These are phyloP conservation scores for Andrena praecox DNA, from an alignment of 2,888 invertebrate species.

Conservation along the genomic window DNA sequence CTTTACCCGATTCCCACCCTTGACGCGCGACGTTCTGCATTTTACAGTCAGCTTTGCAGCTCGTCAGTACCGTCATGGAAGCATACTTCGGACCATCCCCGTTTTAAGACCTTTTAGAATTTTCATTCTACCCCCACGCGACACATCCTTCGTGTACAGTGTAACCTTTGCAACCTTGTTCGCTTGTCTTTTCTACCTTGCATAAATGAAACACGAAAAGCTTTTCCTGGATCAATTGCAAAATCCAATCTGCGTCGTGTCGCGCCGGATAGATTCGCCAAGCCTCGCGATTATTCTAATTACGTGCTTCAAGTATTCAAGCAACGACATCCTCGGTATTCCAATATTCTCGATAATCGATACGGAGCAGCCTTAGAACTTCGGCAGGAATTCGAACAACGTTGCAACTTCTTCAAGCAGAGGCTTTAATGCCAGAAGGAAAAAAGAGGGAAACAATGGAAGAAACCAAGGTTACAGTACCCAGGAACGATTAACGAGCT, in stretches of 20 bases:
- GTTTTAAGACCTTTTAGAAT: too few relatives aligned
- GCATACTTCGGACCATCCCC: too few relatives aligned
- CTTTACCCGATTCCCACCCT: conserved; percentile 9
- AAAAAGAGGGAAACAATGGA: background rate
- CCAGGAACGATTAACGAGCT: background rate
- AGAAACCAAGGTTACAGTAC: too few relatives aligned
- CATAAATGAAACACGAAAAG: background rate
- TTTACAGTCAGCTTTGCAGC: background rate
- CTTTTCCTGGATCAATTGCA: background rate
- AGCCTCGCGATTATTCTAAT: conserved; percentile 36
- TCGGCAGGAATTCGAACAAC: conserved; percentile 28
- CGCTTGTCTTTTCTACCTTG: too few relatives aligned
- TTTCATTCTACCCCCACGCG: too few relatives aligned
- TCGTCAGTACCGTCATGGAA: background rate
- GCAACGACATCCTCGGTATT: conserved; percentile 15
- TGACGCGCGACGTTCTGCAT: conserved; percentile 27
- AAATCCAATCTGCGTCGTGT: background rate
- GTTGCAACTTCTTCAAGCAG: conserved; percentile 8
- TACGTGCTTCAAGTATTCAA: conserved; percentile 21
- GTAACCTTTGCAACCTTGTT: too few relatives aligned
- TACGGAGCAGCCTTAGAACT: conserved; percentile 17
- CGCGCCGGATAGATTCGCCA: background rate
- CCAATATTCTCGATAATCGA: conserved; percentile 35
- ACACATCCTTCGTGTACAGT: too few relatives aligned
- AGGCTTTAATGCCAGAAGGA: background rate